Base-by-base conservation (phyloP, 2,888 invertebrate species). In the Hirtodrosophila histrioides region DNA sequence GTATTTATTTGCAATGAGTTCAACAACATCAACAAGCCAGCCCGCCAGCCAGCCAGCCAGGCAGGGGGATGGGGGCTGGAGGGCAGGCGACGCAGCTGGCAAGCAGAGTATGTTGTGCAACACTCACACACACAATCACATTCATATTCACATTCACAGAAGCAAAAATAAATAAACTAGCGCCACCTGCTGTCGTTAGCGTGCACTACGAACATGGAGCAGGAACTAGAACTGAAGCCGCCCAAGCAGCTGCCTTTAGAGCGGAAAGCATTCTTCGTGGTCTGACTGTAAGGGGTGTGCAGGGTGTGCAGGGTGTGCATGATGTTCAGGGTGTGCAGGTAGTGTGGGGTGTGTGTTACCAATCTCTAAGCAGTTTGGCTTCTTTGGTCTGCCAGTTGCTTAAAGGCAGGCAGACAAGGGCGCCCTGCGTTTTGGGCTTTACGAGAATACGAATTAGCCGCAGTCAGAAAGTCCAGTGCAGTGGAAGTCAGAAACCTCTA, bases 1-100 rank as follows among this genome's bases (percentile, higher is more conserved):
- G 86, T 76, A 81, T 86, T 85, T 86, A 87, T 87, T 88, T 82
- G 88, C 86, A 88, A 85, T 80, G 88, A 87, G 86, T 88, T 86
- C 88, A 87, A 85, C 87, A 86, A 85, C 86, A 86, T 86, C 75
- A 78, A 71, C 84, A 85, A 71, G 70, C 64, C 72, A 69, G 46
- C 54, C 46, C 17, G 17, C 17, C 55, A 41, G 27, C 37, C 67
- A 36, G 29, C 46, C n/a, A 17, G 6, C 31, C 35, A 11, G 35
- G 39, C 45, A 50, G 44, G n/a, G 17, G 27, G 27, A 9, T 9
- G 40, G 12, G 27, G 27, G 43, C 7, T 9, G 27, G 37, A 10
- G 27, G 40, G 27, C 62, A 54, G 60, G 35, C 24, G 64, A 41
- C 69, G 45, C 69, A 77, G 73, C 65, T 63, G 45, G 64, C 58